Conservation (phyloP, 2,797 vertebrate species). For the Linurgus olivaceus region DNA sequence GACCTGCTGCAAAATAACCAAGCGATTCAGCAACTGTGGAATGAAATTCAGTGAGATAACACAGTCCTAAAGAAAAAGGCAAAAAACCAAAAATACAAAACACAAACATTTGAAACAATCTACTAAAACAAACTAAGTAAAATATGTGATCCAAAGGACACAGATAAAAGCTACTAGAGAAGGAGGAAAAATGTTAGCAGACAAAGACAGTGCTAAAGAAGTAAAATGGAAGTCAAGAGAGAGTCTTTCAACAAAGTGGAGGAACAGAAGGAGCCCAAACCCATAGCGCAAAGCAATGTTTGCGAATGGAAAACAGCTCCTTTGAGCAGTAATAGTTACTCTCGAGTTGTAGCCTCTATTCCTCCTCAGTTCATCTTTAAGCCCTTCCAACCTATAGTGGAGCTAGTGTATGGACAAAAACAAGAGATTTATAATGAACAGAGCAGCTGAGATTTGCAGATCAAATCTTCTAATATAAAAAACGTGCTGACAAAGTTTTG, state of each 20-base stretch:
- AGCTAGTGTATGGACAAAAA: conserved; percentile 97
- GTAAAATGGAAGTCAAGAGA: conserved; percentile 82
- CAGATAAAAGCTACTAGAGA: conserved; percentile 79
- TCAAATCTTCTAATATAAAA: conserved; percentile 73
- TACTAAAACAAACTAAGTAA: conserved; percentile 74
- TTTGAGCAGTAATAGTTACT: conserved; percentile 97
- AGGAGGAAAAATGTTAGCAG: conserved; percentile 82
- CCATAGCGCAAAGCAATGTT: conserved; percentile 85
- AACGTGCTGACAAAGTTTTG: conserved; percentile 66
- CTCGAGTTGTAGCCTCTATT: conserved; percentile 98
- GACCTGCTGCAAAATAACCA: conserved; percentile 74
- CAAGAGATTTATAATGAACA: conserved; percentile 87
- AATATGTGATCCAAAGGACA: conserved; percentile 82
- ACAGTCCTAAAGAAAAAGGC: conserved; percentile 70
- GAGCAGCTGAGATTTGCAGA: conserved; percentile 81
- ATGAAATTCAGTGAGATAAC: conserved; percentile 74
- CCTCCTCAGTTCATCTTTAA: conserved; percentile 99
- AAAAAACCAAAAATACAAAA: conserved; percentile 64
- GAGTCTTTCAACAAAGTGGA: conserved; percentile 82
- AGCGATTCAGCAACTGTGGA: conserved; percentile 70
- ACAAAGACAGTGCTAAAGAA: conserved; percentile 84
- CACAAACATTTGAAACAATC: conserved; percentile 70
- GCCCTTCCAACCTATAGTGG: conserved; percentile 99
- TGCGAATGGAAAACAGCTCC: conserved; percentile 85
- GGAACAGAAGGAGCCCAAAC: conserved; percentile 83